Evolutionary conservation across 2,888 invertebrate genomes (phyloP).

Genomic region (Andrena hattorfiana): DNA sequence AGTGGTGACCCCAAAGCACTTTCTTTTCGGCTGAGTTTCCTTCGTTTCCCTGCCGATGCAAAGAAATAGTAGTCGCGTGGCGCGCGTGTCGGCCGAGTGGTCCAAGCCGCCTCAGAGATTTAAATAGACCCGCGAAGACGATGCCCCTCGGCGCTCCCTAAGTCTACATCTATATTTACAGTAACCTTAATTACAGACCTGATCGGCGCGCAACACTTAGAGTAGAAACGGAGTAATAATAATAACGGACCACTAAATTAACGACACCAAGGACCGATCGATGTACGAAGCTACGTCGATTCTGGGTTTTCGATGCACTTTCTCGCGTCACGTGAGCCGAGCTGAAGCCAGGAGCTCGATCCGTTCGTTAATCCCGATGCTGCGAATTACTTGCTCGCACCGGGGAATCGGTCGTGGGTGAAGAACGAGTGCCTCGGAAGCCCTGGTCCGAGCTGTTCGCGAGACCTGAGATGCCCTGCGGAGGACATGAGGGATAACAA

Average conservation of each 20-base stretch:
- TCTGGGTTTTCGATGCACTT: constrained; percentile 34
- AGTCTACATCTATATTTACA: constrained; percentile 58
- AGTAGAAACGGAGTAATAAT: constrained; percentile 12
- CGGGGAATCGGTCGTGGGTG: background rate
- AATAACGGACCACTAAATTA: constrained; percentile 41
- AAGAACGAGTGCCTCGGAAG: constrained; percentile 44
- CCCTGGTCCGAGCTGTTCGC: constrained; percentile 47
- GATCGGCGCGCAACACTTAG: constrained; percentile 35
- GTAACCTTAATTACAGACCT: constrained; percentile 51
- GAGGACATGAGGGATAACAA: constrained; percentile 37
- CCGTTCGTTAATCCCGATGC: background rate
- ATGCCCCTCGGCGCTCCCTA: constrained; percentile 12
- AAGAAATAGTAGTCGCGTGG: background rate
- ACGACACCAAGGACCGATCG: constrained; percentile 54
- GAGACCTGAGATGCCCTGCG: constrained; percentile 63
- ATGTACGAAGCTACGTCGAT: constrained; percentile 29
- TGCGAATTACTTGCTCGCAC: background rate
- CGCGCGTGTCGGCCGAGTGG: background rate
- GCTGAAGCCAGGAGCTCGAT: background rate
- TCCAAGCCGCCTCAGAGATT: constrained; percentile 4
- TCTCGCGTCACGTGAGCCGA: background rate
- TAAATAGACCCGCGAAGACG: constrained; percentile 34
- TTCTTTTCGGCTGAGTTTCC: background rate
- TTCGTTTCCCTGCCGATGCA: background rate
- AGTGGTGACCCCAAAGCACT: background rate